phyloP scores from a whole-genome alignment of 1,140 invertebrate genomes.

The Drosophila teissieri region DNA sequence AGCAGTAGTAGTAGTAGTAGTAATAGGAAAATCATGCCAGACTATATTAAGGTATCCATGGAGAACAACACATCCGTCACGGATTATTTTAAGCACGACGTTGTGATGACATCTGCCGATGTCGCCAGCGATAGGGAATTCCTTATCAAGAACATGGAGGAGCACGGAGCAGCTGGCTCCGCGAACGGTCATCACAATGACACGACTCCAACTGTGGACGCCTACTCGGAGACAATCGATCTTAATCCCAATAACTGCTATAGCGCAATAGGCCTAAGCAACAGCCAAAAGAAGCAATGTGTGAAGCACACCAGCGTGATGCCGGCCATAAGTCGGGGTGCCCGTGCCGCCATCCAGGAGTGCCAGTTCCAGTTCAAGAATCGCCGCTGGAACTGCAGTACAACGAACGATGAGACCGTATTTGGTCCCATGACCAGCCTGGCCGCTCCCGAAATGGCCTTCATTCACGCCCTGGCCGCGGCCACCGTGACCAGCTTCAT shows the following conservation, averaged over 20 bases:
- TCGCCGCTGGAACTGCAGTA: slow-evolving; percentile 10
- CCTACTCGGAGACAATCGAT: slow-evolving; percentile 3
- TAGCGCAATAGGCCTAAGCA: slow-evolving; percentile 1
- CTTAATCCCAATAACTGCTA: slow-evolving; percentile 10
- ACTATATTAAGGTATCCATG: slow-evolving; percentile 1
- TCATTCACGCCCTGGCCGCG: slow-evolving; percentile 2
- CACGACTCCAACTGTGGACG: neutral
- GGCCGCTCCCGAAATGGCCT: slow-evolving; percentile 7
- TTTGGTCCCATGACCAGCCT: slow-evolving; percentile 7
- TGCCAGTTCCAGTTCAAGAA: slow-evolving; percentile 11
- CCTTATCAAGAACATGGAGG: slow-evolving; percentile 2
- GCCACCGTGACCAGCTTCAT: slow-evolving; percentile 7
- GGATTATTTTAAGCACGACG: slow-evolving; percentile 10
- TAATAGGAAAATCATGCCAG: neutral
- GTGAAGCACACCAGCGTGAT: slow-evolving; percentile 9
- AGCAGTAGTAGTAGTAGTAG: neutral
- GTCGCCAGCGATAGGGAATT: slow-evolving; percentile 2
- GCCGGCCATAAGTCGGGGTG: slow-evolving; percentile 6
- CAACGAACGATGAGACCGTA: slow-evolving; percentile 1
- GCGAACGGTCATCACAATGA: neutral
- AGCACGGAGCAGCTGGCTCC: neutral
- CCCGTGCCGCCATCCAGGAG: slow-evolving; percentile 3
- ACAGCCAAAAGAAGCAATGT: slow-evolving; percentile 10
- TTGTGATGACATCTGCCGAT: slow-evolving; percentile 1
- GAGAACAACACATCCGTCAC: neutral